Evolutionary conservation across 2,888 invertebrate genomes (phyloP).

Genomic region (Endotricha flammealis): DNA sequence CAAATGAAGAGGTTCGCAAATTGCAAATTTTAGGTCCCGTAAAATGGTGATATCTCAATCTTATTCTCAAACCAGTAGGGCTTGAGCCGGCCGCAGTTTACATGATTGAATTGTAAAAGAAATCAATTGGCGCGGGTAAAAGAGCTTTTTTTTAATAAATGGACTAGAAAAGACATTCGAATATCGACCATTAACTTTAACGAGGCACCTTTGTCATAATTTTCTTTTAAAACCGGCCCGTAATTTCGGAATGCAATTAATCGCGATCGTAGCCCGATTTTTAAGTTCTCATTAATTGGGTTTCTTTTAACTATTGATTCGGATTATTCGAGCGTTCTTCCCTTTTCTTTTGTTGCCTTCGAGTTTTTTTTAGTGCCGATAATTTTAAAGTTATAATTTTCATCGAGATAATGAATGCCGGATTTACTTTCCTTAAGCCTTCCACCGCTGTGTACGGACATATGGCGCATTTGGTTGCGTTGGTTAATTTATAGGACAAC

Average conservation of each 20-base stretch:
- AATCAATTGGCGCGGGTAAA: constrained; percentile 60
- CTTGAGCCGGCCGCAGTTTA: constrained; percentile 20
- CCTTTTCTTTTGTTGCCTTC: background rate
- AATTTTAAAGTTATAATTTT: too few species aligned
- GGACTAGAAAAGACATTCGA: constrained; percentile 58
- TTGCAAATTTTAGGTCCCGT: constrained; percentile 27
- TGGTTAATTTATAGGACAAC: too few species aligned
- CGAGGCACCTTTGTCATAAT: constrained; percentile 71
- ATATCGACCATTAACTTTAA: constrained; percentile 66
- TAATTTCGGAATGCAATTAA: constrained; percentile 55
- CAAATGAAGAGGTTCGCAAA: constrained; percentile 55
- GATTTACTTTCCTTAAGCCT: too few species aligned
- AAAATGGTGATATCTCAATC: constrained; percentile 17
- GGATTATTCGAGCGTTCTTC: constrained; percentile 8
- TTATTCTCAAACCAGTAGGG: constrained; percentile 28
- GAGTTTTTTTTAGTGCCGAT: too few species aligned
- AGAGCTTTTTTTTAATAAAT: constrained; percentile 69
- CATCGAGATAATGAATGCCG: too few species aligned
- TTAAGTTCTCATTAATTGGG: constrained; percentile 25
- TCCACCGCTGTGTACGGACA: too few species aligned
- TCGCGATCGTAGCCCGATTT: constrained; percentile 25
- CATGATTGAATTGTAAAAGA: constrained; percentile 48
- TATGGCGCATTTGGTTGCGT: too few species aligned
- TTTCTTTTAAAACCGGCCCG: constrained; percentile 56
- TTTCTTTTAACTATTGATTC: constrained; percentile 11